Evolutionary conservation across 2,797 vertebrate genomes (phyloP).

Genomic region (Momotus momota): DNA sequence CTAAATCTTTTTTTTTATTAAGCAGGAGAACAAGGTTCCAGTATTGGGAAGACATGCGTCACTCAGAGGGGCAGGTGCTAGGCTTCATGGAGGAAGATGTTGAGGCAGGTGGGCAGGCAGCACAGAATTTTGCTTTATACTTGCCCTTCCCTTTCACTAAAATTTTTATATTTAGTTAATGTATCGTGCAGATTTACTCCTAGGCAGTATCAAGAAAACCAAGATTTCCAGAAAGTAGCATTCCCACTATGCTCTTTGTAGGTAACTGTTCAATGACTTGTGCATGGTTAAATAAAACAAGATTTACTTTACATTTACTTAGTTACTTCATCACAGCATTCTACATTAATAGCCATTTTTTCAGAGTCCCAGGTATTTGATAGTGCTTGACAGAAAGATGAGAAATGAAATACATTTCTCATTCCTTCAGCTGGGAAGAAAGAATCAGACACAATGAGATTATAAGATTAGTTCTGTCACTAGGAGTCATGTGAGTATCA

Average conservation of each 20-base stretch:
- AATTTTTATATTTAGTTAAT: background rate
- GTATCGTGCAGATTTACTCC: background rate
- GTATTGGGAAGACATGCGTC: background rate
- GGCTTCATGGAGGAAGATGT: background rate
- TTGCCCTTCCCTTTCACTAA: background rate
- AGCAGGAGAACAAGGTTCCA: background rate
- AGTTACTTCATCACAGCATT: background rate
- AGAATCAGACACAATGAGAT: background rate
- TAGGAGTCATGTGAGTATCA: background rate
- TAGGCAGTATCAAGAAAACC: background rate
- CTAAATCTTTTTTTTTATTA: background rate
- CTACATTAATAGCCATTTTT: background rate
- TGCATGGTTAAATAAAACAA: background rate
- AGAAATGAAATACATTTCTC: background rate
- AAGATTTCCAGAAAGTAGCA: background rate
- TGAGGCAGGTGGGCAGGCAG: background rate
- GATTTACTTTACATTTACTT: background rate
- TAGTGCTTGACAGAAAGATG: background rate
- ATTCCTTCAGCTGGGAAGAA: background rate
- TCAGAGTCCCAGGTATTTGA: background rate
- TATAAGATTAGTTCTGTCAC: background rate
- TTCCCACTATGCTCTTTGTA: background rate
- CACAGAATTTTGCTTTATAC: background rate
- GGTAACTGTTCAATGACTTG: background rate
- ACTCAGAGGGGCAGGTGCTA: rapidly evolving